Evolutionary conservation across 2,113 vertebrate species (phyloP), one percentile per base, ranked within the genome.

Genomic region (Amphiprion ocellaris): DNA sequence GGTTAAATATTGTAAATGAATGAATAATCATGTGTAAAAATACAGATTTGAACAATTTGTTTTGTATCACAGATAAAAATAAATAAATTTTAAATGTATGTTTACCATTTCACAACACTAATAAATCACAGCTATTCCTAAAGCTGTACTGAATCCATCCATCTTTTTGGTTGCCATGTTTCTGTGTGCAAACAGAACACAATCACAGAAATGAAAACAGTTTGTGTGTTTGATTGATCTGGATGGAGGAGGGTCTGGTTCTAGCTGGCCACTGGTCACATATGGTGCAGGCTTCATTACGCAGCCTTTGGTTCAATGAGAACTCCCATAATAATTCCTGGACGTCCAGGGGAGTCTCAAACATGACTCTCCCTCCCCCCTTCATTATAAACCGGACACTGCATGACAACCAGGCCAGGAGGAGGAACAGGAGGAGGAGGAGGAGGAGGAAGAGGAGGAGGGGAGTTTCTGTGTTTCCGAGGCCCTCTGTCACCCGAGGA

Each of bases 321-420:
- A 84, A 66, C n/a, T 77, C 69, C 39, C 56, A 62, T 14, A 89
- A 76, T 92, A 85, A 89, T 90, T 88, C 89, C 85, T 70, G 63
- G 71, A 77, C 73, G 84, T 90, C 49, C 47, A 69, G 41, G 60
- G 77, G 69, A 82, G 81, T 82, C 87, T 87, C 79, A 58, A 67
- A 60, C 82, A 65, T 47, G 50, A 17, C 65, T 21, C 63, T 21
- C 85, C 79, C 74, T 60, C 74, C 83, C 83, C 79, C 85, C 81
- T 73, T 90, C 67, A 83, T 84, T 70, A 86, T 52, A 61, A 65
- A 69, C 46, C n/a, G 65, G 82, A 79, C 65, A 28, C 84, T n/a
- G 53, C 65, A 56, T 61, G 49, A 78, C 69, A 85, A 73, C n/a
- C 8, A 85, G 19, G 10, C 21, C 74, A 77, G 65, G 78, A 84